Percentiles rank a stretch among this genome's conserved stretches.
These are phyloP conservation scores for Drosophila borealis DNA, from an alignment of 2,888 invertebrate genomes.

Conservation along the genomic window DNA sequence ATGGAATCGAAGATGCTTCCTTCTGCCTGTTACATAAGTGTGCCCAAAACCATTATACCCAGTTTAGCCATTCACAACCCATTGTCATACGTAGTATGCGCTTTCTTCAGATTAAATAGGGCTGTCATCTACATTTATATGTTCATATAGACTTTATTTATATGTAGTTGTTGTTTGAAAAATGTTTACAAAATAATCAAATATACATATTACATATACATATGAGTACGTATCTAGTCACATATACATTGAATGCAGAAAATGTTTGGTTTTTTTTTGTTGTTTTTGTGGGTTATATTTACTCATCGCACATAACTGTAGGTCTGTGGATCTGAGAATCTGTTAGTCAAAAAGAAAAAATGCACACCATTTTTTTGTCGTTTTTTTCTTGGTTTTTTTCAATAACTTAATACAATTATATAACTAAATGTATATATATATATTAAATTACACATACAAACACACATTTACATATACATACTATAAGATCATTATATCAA, in stretches of 20 bases:
- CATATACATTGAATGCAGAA: constrained; percentile 81
- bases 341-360: constrained; percentile 49
- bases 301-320: constrained; percentile 21
- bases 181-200: constrained; percentile 84
- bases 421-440: constrained; percentile 47
- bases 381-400: constrained; percentile 16
- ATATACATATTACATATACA: constrained; percentile 80
- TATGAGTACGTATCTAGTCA: constrained; percentile 76
- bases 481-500: constrained; percentile 56
- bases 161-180: constrained; percentile 81
- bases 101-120: not conserved
- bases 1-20: too few relatives aligned
- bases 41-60: too few relatives aligned
- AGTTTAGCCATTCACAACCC: too few relatives aligned
- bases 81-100: too few relatives aligned
- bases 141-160: constrained; percentile 83
- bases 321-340: constrained; percentile 22
- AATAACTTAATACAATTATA: constrained; percentile 57
- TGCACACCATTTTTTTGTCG: constrained; percentile 42
- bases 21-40: too few relatives aligned
- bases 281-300: constrained; percentile 46
- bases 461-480: constrained; percentile 60
- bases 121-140: constrained; percentile 74
- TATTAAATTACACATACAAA: constrained; percentile 71
- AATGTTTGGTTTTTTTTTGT: constrained; percentile 62